Conservation (phyloP, 2,888 invertebrate species). For the Dyspetes luteomarginatus region DNA sequence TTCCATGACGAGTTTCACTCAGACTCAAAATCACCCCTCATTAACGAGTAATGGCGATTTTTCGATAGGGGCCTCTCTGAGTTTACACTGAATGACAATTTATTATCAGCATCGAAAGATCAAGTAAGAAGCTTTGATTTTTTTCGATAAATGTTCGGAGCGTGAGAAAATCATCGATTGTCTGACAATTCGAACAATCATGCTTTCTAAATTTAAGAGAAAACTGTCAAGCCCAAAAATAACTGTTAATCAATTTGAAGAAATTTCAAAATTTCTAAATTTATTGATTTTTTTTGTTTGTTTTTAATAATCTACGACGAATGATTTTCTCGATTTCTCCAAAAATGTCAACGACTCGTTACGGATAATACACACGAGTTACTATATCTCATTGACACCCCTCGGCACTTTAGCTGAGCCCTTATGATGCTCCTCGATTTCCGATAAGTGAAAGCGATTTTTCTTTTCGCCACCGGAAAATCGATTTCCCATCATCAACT, state of each 20-base stretch:
- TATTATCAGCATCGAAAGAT: conserved; percentile 15
- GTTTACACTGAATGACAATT: too few relatives aligned
- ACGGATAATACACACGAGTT: too few relatives aligned
- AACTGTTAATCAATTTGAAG: too few relatives aligned
- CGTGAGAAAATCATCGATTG: not conserved
- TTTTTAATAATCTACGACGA: too few relatives aligned
- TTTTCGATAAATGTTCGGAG: not conserved
- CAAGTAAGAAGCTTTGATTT: not conserved
- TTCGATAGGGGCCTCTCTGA: not conserved
- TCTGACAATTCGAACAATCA: not conserved
- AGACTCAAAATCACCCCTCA: conserved; percentile 72
- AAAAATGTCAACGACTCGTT: too few relatives aligned
- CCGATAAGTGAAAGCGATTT: conserved; percentile 49
- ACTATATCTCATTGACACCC: too few relatives aligned
- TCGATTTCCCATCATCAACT: conserved; percentile 54
- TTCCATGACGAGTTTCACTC: conserved; percentile 67
- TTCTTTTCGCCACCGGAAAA: conserved; percentile 53
- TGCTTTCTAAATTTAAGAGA: not conserved
- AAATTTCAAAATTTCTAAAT: too few relatives aligned
- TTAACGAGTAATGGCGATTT: conserved; percentile 75
- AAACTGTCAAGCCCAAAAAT: too few relatives aligned
- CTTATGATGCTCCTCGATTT: conserved; percentile 35
- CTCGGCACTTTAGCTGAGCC: too few relatives aligned
- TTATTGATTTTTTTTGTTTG: too few relatives aligned
- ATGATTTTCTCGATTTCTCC: too few relatives aligned